Evolutionary conservation across 2,797 vertebrate species (phyloP).

Genomic region (Neopelma chrysocephalum): DNA sequence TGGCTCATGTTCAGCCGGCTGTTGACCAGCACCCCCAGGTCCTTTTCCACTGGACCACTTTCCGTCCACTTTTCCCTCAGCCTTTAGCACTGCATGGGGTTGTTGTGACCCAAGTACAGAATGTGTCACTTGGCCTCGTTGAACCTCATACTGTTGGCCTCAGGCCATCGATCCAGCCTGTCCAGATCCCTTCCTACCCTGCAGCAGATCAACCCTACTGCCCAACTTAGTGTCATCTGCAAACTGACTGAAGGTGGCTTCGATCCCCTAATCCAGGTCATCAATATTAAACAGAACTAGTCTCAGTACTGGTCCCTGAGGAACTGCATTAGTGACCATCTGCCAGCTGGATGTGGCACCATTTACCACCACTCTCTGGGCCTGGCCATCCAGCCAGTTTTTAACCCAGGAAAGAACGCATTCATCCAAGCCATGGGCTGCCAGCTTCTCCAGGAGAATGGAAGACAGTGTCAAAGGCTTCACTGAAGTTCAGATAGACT

Average conservation of each 20-base stretch:
- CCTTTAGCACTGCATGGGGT: not conserved
- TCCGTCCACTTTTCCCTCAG: not conserved
- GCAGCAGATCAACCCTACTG: not conserved
- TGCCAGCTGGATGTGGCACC: not conserved
- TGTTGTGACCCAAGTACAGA: not conserved
- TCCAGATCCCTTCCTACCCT: not conserved
- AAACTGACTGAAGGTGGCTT: not conserved
- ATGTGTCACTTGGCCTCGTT: not conserved
- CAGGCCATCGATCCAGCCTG: not conserved
- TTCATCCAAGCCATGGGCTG: not conserved
- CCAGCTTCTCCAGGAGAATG: not conserved
- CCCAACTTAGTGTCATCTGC: not conserved
- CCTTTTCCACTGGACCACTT: not conserved
- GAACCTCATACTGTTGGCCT: not conserved
- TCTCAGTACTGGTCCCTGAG: not conserved
- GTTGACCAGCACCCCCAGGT: rapidly evolving
- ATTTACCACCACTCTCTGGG: not conserved
- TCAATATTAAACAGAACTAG: not conserved
- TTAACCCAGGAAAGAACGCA: too few relatives aligned
- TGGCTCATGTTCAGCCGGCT: not conserved
- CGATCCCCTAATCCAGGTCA: not conserved
- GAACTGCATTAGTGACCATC: rapidly evolving
- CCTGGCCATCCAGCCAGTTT: rapidly evolving
- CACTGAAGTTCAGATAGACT: not conserved
- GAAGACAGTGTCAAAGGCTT: not conserved